Evolutionary conservation across 2,113 vertebrate species (phyloP), one percentile per base, ranked within the genome.

Genomic region (Petromus typicus): DNA sequence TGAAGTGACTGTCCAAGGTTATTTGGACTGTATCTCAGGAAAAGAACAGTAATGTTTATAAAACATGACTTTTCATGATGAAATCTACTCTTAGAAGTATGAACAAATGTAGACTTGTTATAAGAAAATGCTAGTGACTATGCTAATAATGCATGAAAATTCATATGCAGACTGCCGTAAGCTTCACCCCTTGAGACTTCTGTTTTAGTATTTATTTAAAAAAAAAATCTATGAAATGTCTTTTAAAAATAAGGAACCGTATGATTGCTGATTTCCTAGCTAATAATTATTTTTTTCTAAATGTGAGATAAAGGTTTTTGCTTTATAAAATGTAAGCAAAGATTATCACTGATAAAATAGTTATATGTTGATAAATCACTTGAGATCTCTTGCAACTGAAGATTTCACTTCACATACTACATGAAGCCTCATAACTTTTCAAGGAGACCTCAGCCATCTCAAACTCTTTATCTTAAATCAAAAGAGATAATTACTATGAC

Each of bases 261-360:
- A 27, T 9, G 76, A 6, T 2, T 80, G 4, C 1, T 91, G 25
- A 5, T 32, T 86, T 88, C 90, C 32, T 51, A 64, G 11, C 61
- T 83, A 59, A 79, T 66, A n/a, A 54, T 73, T 71, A 80, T 45
- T 61, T 87, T 95, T 95, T 95, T 37, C 59, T 11, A 45, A 14
- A 89, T 25, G 54, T 93, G 22, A 80, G 11, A 83, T n/a, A 59
- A 73, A 10, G 14, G n/a, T n/a, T 57, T 56, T 96, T 10, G 43
- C 67, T 93, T 94, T 90, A 57, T 37, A 73, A 95, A 93, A 91
- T 67, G 78, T 22, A 75, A 91, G n/a, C 5, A 79, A 66, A 67
- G 67, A 61, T 79, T 69, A 56, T 17, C 81, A 17, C 86, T 81
- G 67, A 43, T 90, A 78, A 90, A 95, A 43, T 48, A 73, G 92